These are phyloP conservation scores for Brachionus rotundiformis DNA, from an alignment of 1,140 invertebrate genomes.

Conservation along the genomic window DNA sequence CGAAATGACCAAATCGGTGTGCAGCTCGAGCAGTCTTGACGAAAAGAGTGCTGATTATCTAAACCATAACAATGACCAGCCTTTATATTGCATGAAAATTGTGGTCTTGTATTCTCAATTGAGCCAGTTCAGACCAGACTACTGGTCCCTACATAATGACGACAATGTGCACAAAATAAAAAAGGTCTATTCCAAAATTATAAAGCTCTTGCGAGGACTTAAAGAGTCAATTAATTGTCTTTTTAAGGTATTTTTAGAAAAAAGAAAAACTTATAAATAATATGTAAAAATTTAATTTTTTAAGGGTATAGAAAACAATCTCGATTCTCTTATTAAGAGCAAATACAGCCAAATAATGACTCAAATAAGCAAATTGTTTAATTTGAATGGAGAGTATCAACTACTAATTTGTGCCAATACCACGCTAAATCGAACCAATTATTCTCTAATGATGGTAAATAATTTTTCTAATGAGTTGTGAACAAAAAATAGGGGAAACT, in stretches of 20 bases:
- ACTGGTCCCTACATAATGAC: not conserved
- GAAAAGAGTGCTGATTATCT: not conserved
- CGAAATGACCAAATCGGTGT: not conserved
- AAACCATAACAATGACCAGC: conserved; percentile 8
- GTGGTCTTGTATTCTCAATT: conserved; percentile 8
- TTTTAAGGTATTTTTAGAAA: conserved; percentile 19
- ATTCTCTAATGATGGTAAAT: conserved; percentile 23
- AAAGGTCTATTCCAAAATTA: conserved; percentile 27
- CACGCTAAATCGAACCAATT: not conserved
- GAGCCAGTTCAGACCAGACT: conserved; percentile 39
- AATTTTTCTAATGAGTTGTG: not conserved
- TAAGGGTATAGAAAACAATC: conserved; percentile 30
- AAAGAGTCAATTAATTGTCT: conserved; percentile 39
- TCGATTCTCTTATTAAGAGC: not conserved
- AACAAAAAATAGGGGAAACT: too few relatives aligned
- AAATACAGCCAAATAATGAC: not conserved
- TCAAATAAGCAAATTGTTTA: not conserved
- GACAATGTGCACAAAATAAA: conserved; percentile 18
- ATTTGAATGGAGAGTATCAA: conserved; percentile 30
- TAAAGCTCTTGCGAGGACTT: not conserved
- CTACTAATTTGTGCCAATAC: conserved; percentile 1
- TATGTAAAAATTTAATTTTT: not conserved
- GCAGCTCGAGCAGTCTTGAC: not conserved
- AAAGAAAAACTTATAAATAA: too few relatives aligned
- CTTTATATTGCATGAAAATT: conserved; percentile 35